phyloP scores from a whole-genome alignment of 2,113 vertebrate genomes.

The Aleadryas rufinucha region DNA sequence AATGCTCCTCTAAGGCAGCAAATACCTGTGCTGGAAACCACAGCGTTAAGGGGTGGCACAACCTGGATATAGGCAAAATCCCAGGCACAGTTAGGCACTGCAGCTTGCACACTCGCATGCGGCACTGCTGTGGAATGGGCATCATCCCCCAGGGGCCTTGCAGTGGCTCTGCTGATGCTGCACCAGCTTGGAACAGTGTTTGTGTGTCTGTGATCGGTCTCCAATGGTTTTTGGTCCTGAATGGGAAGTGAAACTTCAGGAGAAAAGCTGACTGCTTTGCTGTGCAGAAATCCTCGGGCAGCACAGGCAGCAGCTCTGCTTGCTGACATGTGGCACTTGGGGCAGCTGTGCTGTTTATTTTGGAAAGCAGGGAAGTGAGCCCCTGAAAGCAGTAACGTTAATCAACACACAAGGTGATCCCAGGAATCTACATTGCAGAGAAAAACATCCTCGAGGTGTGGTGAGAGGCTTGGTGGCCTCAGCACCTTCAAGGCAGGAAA shows the following conservation, averaged over 20 bases:
- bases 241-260: conserved; percentile 44
- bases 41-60: neutral
- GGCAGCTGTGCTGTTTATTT: neutral
- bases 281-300: neutral
- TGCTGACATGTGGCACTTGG: neutral
- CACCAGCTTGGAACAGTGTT: neutral
- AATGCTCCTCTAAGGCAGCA: neutral
- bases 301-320: neutral
- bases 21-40: neutral
- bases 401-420: neutral
- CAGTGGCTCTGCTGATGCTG: neutral
- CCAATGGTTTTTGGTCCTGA: neutral
- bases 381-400: neutral
- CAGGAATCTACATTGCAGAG: neutral
- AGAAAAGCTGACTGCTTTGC: neutral
- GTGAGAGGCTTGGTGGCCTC: neutral
- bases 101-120: fast-evolving
- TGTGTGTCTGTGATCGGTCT: neutral
- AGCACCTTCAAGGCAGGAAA: neutral
- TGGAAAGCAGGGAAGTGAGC: neutral
- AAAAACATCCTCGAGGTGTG: neutral
- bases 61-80: neutral
- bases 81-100: neutral
- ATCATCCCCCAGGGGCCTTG: neutral
- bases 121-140: neutral